A percentile compares a stretch with the other conserved stretches of the same genome.
These are phyloP conservation scores for Hirtodrosophila confusa DNA, from an alignment of 2,888 invertebrate species.

Conservation along the genomic window DNA sequence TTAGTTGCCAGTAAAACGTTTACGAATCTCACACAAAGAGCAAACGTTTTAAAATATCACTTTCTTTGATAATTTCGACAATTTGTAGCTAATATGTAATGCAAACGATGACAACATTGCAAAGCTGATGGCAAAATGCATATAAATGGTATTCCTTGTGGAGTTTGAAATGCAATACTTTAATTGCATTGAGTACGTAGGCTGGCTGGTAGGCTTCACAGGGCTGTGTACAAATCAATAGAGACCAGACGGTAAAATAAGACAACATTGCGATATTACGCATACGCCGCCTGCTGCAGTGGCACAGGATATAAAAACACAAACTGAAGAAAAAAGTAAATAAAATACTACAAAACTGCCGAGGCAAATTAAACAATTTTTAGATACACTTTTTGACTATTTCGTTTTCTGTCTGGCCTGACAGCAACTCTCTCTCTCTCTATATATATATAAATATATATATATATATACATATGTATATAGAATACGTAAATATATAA, in stretches of 20 bases:
- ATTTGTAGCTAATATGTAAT: no score
- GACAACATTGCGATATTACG: slow-evolving; percentile 68
- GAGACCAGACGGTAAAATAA: slow-evolving; percentile 75
- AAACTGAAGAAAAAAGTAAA: background rate
- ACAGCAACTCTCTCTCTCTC: slow-evolving; percentile 16
- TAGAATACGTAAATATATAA: slow-evolving; percentile 39
- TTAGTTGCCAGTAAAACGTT: no score
- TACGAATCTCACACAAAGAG: no score
- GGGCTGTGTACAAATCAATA: slow-evolving; percentile 64
- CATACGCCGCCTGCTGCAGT: slow-evolving; percentile 61
- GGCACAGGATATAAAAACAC: slow-evolving; percentile 40
- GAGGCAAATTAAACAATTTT: slow-evolving; percentile 77
- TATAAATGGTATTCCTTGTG: no score
- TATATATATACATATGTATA: slow-evolving; percentile 9
- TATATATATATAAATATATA: slow-evolving; percentile 19
- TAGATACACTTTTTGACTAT: slow-evolving; percentile 55
- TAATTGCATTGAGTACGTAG: slow-evolving; percentile 32
- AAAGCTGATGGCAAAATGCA: no score
- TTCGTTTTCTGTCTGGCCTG: slow-evolving; percentile 67
- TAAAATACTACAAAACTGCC: slow-evolving; percentile 23
- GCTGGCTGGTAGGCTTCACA: slow-evolving; percentile 17
- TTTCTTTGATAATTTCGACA: no score
- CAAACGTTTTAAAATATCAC: no score
- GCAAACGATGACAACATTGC: no score
- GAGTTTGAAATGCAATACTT: slow-evolving; percentile 15